These are phyloP conservation scores for Tupaia chinensis DNA, from an alignment of 2,113 vertebrate genomes.

Conservation along the genomic window DNA sequence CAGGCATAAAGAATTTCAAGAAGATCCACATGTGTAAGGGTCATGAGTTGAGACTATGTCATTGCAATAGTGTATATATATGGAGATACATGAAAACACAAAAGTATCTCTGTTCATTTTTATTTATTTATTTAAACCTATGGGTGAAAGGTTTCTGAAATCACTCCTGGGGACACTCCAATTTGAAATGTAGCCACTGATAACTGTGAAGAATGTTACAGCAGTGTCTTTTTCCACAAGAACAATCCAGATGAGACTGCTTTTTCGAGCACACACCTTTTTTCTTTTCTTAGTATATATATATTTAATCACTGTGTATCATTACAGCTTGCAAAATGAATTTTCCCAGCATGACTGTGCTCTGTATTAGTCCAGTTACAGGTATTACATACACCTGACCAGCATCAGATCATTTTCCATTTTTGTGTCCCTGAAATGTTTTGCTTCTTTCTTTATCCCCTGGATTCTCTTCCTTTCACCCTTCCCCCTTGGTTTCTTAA, in stretches of 20 bases:
- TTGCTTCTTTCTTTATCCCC: no score
- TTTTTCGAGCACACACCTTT: not conserved
- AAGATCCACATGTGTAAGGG: not conserved
- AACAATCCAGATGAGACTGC: not conserved
- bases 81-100: conserved; percentile 3
- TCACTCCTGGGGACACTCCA: not conserved
- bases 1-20: not conserved
- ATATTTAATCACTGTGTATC: no score
- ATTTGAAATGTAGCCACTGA: conserved; percentile 1
- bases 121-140: not conserved
- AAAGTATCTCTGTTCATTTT: not conserved
- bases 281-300: no score
- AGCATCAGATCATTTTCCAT: no score
- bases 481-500: not conserved
- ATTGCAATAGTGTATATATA: not conserved
- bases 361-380: no score
- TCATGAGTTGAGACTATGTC: not conserved
- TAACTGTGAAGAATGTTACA: conserved; percentile 6
- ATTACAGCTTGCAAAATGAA: no score
- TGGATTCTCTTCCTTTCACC: no score
- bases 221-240: not conserved
- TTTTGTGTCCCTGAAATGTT: no score
- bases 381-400: no score
- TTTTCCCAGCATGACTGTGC: no score
- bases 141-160: not conserved